Evolutionary conservation across 2,797 vertebrate genomes (phyloP).

Genomic region (Artibeus jamaicensis): DNA sequence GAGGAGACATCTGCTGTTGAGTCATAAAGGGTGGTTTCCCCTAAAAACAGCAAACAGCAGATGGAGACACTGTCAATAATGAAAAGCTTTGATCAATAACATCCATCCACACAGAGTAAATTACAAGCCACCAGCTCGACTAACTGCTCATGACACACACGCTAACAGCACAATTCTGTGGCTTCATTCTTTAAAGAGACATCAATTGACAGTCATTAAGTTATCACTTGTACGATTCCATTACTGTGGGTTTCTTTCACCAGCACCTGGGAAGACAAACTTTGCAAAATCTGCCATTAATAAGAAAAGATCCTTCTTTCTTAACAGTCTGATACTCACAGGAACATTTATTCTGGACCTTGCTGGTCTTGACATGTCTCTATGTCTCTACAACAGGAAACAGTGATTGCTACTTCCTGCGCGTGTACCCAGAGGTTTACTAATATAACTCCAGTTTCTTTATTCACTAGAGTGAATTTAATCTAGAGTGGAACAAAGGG

Average conservation of each 20-base stretch:
- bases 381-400: neutral
- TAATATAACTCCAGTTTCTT: neutral
- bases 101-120: constrained; percentile 80
- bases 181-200: constrained; percentile 21
- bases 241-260: neutral
- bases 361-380: neutral
- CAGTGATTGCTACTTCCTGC: neutral
- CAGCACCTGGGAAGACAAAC: neutral
- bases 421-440: neutral
- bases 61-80: constrained; percentile 84
- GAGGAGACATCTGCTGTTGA: constrained; percentile 87
- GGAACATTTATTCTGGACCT: neutral
- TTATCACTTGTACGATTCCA: neutral
- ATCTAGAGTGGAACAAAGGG: neutral
- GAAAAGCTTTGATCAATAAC: constrained; percentile 82
- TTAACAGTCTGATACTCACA: neutral
- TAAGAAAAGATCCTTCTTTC: neutral
- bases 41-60: constrained; percentile 84
- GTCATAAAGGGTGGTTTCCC: constrained; percentile 86
- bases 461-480: neutral
- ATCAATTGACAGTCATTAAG: neutral
- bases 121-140: constrained; percentile 68
- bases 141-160: constrained; percentile 44
- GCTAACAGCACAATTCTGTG: neutral
- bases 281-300: neutral